Evolutionary conservation across 2,113 vertebrate species (phyloP), one percentile per base, ranked within the genome.

Genomic region (Bubo blakistoni): DNA sequence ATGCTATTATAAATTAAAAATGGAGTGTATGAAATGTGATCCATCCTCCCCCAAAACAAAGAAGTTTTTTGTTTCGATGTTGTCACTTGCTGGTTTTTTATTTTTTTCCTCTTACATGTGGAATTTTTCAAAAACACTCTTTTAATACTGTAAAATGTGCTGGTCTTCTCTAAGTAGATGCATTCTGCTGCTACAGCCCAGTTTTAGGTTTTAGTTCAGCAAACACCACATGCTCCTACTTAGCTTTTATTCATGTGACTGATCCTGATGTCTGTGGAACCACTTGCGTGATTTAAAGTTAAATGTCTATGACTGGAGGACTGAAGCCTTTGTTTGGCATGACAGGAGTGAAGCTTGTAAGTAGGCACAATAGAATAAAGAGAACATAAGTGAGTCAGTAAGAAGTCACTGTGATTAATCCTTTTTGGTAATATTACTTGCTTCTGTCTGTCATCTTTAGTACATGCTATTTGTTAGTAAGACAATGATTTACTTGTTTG

Each of bases 251-350:
- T 86, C 46, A 27, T 52, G 44, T 78, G n/a, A 62, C 38, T 86
- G 55, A 52, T 81, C 6, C 6, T 59, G 69, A 61, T 0, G 0
- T 65, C 25, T 0, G 0, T 81, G 57, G 57, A 84, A 52, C 30
- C 29, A 49, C 52, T 72, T 86, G 25, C 2, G 1, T 72, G 69
- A 52, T 77, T 88, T 89, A 55, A 81, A 87, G 51, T 83, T 90
- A 81, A 61, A 69, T 22, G 15, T 84, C 26, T 86, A 2, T 70
- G 26, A 29, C 0, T 27, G 63, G 52, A 67, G 0, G 1, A 57
- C 47, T 86, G 72, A 79, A 84, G 61, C 20, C 21, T 79, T 71
- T 92, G 47, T 73, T 78, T 63, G 47, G 3, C 25, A 20, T 81
- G 47, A 71, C 16, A 66, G 0, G 3, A 83, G 42, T 63, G 63